A percentile compares a stretch with the other conserved stretches of the same genome.
phyloP scores from a whole-genome alignment of 2,888 invertebrate genomes.

The Elysia crispata region DNA sequence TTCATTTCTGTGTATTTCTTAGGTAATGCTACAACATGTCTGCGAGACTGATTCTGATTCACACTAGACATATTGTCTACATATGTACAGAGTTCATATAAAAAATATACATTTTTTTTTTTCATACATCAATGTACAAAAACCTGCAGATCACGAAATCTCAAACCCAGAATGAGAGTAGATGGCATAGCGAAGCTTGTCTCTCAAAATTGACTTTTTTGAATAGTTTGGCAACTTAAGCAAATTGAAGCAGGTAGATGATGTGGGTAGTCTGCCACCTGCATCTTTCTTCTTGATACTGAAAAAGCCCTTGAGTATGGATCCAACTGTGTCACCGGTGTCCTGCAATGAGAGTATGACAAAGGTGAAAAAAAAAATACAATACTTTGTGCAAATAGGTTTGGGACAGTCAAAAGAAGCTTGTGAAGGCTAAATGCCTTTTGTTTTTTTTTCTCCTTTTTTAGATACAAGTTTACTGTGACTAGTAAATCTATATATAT shows the following conservation, averaged over 20 bases:
- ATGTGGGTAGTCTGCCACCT: constrained; percentile 94
- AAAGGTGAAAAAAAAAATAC: constrained; percentile 2
- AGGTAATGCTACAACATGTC: too few species aligned
- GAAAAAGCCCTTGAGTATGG: constrained; percentile 98
- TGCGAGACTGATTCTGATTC: too few species aligned
- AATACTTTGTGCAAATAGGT: background rate
- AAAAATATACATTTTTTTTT: background rate
- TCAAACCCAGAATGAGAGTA: constrained; percentile 99
- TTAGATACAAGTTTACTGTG: too few species aligned
- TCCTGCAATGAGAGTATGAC: constrained; percentile 74
- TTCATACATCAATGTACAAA: background rate
- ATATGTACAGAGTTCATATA: too few species aligned
- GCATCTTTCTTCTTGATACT: constrained; percentile 85
- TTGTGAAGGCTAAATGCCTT: too few species aligned
- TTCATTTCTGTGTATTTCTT: too few species aligned
- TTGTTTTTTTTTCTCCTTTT: too few species aligned
- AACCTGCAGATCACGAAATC: constrained; percentile 83
- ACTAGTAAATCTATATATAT: too few species aligned
- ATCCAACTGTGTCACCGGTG: constrained; percentile 85
- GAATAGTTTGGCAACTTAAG: constrained; percentile 98
- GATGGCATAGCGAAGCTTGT: constrained; percentile 97
- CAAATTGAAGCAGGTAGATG: constrained; percentile 99
- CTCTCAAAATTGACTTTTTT: constrained; percentile 94
- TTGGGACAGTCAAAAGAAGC: background rate
- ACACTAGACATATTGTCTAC: too few species aligned